Evolutionary conservation across 92 coral and sea anemone genomes (phyloP), one percentile per base, ranked within the genome.

Genomic region (Chrysogorgia sp.): DNA sequence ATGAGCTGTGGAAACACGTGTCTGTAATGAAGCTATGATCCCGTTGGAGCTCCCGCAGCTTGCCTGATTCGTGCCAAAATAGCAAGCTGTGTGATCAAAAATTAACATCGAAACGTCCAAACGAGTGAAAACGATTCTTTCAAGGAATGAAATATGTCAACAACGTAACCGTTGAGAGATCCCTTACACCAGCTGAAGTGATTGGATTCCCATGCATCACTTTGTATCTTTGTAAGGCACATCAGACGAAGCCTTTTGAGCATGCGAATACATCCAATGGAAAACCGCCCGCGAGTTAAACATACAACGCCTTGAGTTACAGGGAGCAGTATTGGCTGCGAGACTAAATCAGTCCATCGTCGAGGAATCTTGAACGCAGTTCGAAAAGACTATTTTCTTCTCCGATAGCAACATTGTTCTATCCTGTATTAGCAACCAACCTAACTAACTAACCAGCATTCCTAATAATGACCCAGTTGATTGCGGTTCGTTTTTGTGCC

Each of bases 161-260:
- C 50, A 24, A 41, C 31, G 80, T 81, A 28, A 81, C 85, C 53
- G 70, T 70, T 56, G 79, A 81, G 24, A 53, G 85, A 58, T 56
- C 69, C 34, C 85, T 69, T 12, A 81, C 70, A 10, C 85, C 85
- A 58, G 79, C 24, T 12, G 21, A 41, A 3, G 85, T 37, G 4
- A 69, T 71, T 37, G n/a, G n/a, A n/a, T n/a, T n/a, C n/a, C 79
- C 41, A 45, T 8, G 79, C 79, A 40, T 37, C 56, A 40, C 74
- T 77, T 6, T 80, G 84, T 10, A 58, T 81, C 66, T 81, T 70
- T 22, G n/a, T 81, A 69, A 5, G 85, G 71, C 47, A 81, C 85
- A 23, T 81, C 85, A 10, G 47, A 15, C 4, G 71, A 71, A 55
- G 85, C 80, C 29, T 81, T 81, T 40, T 80, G 85, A 19, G 43